These are phyloP conservation scores for Diplogasteroides magnus DNA, from an alignment of 1,140 invertebrate genomes.

Conservation along the genomic window DNA sequence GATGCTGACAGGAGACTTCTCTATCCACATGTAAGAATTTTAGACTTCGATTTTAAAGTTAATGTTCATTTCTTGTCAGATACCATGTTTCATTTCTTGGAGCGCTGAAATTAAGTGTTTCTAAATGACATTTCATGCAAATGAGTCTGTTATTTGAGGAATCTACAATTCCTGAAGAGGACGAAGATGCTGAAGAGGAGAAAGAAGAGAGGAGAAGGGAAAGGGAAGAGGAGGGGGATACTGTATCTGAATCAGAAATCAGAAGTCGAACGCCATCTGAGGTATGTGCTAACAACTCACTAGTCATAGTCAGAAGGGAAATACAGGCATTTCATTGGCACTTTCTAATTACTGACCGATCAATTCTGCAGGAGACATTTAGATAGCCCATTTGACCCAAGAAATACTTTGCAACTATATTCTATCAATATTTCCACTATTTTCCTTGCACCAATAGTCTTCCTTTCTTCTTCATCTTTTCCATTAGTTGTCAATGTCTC, in stretches of 20 bases:
- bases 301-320: not conserved
- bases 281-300: not conserved
- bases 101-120: too few relatives aligned
- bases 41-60: too few relatives aligned
- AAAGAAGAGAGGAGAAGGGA: not conserved
- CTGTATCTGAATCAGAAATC: not conserved
- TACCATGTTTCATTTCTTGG: too few relatives aligned
- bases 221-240: not conserved
- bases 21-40: not conserved
- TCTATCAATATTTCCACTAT: too few relatives aligned
- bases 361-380: too few relatives aligned
- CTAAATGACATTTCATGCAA: not conserved
- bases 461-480: too few relatives aligned
- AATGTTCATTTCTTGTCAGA: too few relatives aligned
- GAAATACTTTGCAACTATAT: not conserved
- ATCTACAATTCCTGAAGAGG: not conserved
- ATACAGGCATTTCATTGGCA: too few relatives aligned
- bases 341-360: too few relatives aligned
- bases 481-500: not conserved
- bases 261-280: not conserved
- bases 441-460: too few relatives aligned
- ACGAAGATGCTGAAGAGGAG: not conserved
- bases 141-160: not conserved
- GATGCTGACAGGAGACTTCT: not conserved
- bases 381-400: not conserved